Evolutionary conservation across 2,113 vertebrate species (phyloP), one percentile per base, ranked within the genome.

Genomic region (Nanorana parkeri): DNA sequence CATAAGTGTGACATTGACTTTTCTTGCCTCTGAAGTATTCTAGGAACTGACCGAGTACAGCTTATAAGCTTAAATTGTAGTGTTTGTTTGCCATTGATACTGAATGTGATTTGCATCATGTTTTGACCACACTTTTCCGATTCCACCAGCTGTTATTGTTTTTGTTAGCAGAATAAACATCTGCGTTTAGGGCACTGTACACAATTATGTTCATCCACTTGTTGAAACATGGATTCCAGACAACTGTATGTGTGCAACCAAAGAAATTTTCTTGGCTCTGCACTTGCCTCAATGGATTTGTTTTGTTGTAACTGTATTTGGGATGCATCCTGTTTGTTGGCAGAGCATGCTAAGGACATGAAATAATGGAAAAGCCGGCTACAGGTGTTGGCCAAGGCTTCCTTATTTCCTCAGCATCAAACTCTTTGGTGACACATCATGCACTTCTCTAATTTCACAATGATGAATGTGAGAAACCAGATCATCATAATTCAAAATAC

Each of bases 21-120:
- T 74, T 23, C 26, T 58, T 36, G 54, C 6, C 29, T 60, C 32
- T 75, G 13, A 17, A 10, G 19, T 20, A n/a, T 60, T 21, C 69
- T 68, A 73, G 81, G 51, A 56, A 68, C 79, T 81, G 73, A 78
- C 21, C 23, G 77, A 86, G 65, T 71, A 74, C 81, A 55, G 15
- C 85, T n/a, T 82, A 82, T 77, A 58, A 32, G 1, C n/a, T 60
- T 79, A 21, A 5, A 66, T 60, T 58, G n/a, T 66, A 54, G 26
- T 79, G 77, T 24, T 55, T 78, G 41, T 52, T 32, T 56, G 55
- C 21, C 17, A 56, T 23, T 60, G 28, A 58, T 54, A 68, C 55
- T 68, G 76, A 41, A 78, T 68, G 65, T 79, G 65, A 68, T 68
- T 79, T 68, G 54, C 28, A 68, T 79, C 68, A 67, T 21, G 56